Percentiles rank a stretch among this genome's conserved stretches.
Evolutionary conservation across 1,140 invertebrate species (phyloP).

Genomic region (Asbolus verrucosus): DNA sequence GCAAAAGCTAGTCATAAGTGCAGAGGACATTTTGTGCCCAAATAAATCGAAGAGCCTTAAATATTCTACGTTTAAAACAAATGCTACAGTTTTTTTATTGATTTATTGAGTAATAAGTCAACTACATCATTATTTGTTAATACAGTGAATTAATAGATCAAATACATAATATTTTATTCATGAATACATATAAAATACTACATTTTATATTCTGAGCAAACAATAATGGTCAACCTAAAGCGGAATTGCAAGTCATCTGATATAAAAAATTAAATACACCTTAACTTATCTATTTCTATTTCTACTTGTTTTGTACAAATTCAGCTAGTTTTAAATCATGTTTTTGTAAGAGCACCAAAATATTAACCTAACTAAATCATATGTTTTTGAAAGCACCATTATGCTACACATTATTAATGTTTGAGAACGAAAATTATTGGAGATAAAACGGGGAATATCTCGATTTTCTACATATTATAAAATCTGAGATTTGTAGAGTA

Average conservation of each 20-base stretch:
- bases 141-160: conserved; percentile 25
- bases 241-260: background rate
- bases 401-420: no score
- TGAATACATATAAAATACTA: conserved; percentile 4
- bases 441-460: background rate
- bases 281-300: background rate
- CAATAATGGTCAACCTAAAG: background rate
- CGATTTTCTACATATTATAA: no score
- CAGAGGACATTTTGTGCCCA: conserved; percentile 72
- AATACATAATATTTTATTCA: background rate
- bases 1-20: conserved; percentile 69
- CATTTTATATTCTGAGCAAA: conserved; percentile 26
- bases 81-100: background rate
- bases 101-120: conserved; percentile 25
- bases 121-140: conserved; percentile 18
- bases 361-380: conserved; percentile 25
- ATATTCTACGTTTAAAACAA: background rate
- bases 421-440: background rate
- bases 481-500: no score
- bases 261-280: background rate
- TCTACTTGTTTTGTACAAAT: background rate
- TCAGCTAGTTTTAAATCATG: conserved; percentile 13
- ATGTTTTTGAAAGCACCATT: conserved; percentile 21
- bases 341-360: conserved; percentile 17
- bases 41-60: conserved; percentile 54